A percentile compares a stretch with the other conserved stretches of the same genome.
Evolutionary conservation across 2,888 invertebrate species (phyloP).

Genomic region (Aproaerema taeniolella): DNA sequence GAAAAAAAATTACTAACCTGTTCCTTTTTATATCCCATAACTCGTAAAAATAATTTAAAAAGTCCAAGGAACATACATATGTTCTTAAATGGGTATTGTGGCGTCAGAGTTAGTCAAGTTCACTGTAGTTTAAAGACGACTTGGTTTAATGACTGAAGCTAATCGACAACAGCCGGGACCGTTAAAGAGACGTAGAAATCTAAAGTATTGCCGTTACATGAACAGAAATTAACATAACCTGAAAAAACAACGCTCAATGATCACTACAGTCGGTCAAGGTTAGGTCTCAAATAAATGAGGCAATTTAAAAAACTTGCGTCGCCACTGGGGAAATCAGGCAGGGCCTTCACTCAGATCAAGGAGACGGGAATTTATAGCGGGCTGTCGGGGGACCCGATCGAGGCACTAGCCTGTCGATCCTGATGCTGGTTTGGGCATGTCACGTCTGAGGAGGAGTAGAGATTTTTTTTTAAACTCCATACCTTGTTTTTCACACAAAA

Average conservation of each 20-base stretch:
- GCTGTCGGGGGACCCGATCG: conserved; percentile 34
- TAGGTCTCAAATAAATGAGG: conserved; percentile 18
- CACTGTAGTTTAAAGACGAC: too few species aligned
- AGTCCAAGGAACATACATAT: too few species aligned
- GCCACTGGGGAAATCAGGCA: conserved; percentile 39
- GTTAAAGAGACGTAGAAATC: neutral
- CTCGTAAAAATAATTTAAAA: too few species aligned
- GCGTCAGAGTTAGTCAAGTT: too few species aligned
- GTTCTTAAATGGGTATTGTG: too few species aligned
- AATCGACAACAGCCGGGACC: neutral
- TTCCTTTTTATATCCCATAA: too few species aligned
- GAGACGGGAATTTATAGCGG: conserved; percentile 56
- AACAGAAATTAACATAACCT: neutral
- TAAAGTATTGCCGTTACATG: neutral
- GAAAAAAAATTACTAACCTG: too few species aligned
- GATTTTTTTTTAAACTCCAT: too few species aligned
- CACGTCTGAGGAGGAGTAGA: too few species aligned
- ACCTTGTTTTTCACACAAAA: too few species aligned
- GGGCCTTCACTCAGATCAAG: conserved; percentile 27
- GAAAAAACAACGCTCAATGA: too few species aligned
- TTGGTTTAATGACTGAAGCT: neutral
- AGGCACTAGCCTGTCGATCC: conserved; percentile 22
- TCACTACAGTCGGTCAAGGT: conserved; percentile 13
- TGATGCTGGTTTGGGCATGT: too few species aligned
- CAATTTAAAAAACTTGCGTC: conserved; percentile 27